Base-by-base conservation (phyloP, 2,888 invertebrate species). In the Eristalis tenax region DNA sequence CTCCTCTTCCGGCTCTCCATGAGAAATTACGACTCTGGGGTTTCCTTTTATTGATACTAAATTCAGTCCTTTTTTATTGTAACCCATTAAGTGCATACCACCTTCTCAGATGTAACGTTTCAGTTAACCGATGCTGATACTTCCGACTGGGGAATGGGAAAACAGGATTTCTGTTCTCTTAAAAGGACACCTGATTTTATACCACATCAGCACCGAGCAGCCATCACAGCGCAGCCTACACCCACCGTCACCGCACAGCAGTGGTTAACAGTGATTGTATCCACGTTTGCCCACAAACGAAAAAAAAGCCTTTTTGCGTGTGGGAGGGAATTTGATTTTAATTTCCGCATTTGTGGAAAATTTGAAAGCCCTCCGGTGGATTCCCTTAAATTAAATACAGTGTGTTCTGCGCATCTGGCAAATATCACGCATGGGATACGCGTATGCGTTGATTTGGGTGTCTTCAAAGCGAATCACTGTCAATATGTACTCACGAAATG, bases 321-420 rank as follows among this genome's bases (percentile, higher is more conserved):
- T 32, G 13, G 26, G 2, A 35, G 4, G 59, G 59, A 68, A 68
- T 68, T 68, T 76, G 68, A 76, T 76, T 76, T 76, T 68, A 68
- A 76, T 76, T 76, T 76, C 68, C 76, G 76, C 57, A 28, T 66
- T 65, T 66, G 43, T 28, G 57, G 75, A 57, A 75, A 66, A 75
- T 75, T 65, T 32, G 26, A 57, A 66, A 38, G 26, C 22, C 57
- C 57, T 65, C 57, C 66, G 75, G 75, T 50, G 50, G 57, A 75
- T 66, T 57, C 40, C 26, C 40, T 40, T n/a, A 18, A 26, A 43
- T 22, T 28, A 32, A 61, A 61, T 76, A 26, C 28, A 22, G 65
- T 22, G 65, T 65, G 38, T 4, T 1, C 13, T 10, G 22, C 40
- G 38, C 26, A 64, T 32, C 28, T 23, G 18, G 64, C 23, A 64